Conservation (phyloP, 92 coral and sea anemone species). For the Zoanthus sansibaricus region DNA sequence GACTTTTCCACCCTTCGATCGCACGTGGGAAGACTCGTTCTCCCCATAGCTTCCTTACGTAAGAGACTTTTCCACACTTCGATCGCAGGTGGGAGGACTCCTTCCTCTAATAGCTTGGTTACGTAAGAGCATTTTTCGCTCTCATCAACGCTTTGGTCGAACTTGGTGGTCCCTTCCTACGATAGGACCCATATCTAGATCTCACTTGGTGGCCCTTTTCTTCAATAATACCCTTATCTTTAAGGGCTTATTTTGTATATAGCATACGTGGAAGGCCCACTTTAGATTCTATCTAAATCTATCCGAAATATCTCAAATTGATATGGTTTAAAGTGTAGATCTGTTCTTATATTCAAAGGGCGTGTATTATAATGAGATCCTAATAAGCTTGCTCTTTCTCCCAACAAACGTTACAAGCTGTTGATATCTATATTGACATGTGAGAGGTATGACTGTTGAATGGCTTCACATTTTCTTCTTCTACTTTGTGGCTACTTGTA, state of each 20-base stretch:
- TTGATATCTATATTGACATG: too few relatives aligned
- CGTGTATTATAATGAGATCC: too few relatives aligned
- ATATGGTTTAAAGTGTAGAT: neutral
- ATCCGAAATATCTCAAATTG: neutral
- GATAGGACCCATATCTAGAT: neutral
- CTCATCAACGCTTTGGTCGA: neutral
- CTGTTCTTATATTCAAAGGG: too few relatives aligned
- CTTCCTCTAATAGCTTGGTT: neutral
- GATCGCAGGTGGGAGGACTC: neutral
- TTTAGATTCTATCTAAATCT: neutral
- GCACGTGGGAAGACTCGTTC: neutral
- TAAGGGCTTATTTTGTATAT: neutral
- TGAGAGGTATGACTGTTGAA: too few relatives aligned
- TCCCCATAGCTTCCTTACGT: neutral
- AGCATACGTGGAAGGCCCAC: neutral
- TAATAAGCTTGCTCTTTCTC: too few relatives aligned
- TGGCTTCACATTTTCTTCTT: too few relatives aligned
- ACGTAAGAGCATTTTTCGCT: neutral
- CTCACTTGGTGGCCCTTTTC: too few relatives aligned
- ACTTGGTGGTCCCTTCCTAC: neutral
- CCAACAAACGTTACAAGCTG: too few relatives aligned
- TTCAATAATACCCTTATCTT: neutral
- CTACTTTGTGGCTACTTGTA: too few relatives aligned
- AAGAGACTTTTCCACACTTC: neutral
- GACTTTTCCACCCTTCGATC: too few relatives aligned